Evolutionary conservation across 2,888 invertebrate genomes (phyloP).

Genomic region (Drosophila borborema): DNA sequence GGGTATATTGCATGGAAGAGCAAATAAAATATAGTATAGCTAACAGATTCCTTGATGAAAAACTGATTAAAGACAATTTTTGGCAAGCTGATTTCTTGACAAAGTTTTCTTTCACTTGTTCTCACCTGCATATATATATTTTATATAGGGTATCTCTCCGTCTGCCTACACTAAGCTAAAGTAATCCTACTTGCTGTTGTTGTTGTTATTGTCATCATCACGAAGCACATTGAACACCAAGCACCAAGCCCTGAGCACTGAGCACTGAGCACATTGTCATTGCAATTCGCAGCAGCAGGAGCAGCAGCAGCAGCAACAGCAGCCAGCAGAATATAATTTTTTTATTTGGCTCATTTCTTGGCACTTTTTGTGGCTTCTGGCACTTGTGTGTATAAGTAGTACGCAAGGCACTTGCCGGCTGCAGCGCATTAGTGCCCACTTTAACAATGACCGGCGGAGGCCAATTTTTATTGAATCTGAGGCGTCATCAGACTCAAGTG

Average conservation of each 20-base stretch:
- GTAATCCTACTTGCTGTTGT: background rate
- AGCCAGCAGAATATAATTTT: constrained; percentile 33
- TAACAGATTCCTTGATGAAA: too few relatives aligned
- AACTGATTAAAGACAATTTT: too few relatives aligned
- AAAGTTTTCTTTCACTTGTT: background rate
- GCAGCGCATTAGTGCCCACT: constrained; percentile 68
- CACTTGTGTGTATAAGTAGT: constrained; percentile 46
- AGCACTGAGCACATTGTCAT: constrained; percentile 59
- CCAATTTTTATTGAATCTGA: constrained; percentile 72
- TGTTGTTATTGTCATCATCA: constrained; percentile 53
- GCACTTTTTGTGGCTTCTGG: constrained; percentile 32
- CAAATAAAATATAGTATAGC: background rate
- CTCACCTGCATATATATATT: background rate
- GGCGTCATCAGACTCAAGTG: constrained; percentile 33
- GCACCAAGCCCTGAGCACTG: constrained; percentile 47
- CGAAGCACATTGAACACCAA: constrained; percentile 71
- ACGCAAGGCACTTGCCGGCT: constrained; percentile 58
- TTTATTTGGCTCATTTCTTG: constrained; percentile 27
- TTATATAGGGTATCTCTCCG: background rate
- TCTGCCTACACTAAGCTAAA: background rate
- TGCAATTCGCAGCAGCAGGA: constrained; percentile 45
- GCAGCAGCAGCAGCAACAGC: constrained; percentile 1
- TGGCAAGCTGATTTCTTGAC: too few relatives aligned
- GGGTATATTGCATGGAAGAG: background rate
- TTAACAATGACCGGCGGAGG: constrained; percentile 69